phyloP scores from a whole-genome alignment of 2,113 vertebrate genomes.

The Polypterus bichir region DNA sequence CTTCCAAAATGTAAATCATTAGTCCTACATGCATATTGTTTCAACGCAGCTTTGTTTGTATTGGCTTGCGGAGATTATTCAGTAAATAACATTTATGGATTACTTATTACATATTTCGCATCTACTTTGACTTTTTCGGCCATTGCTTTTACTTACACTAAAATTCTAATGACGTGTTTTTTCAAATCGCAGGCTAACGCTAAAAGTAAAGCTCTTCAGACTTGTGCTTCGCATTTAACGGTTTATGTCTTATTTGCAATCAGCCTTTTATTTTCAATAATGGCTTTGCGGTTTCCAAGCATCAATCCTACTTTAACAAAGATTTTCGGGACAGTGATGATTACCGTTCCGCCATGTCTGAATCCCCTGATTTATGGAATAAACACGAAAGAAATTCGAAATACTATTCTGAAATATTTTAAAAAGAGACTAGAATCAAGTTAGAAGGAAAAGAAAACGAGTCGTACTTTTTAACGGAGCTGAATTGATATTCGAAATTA shows the following conservation, averaged over 20 bases:
- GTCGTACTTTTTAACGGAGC: no score
- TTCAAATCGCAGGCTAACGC: constrained; percentile 9
- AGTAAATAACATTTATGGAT: constrained; percentile 27
- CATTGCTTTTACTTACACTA: constrained; percentile 32
- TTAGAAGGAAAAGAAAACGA: no score
- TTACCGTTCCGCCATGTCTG: constrained; percentile 24
- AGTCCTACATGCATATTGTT: constrained; percentile 34
- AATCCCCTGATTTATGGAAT: constrained; percentile 38
- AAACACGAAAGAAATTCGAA: constrained; percentile 29
- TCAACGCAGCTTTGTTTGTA: constrained; percentile 28
- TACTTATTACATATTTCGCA: constrained; percentile 21
- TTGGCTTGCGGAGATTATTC: constrained; percentile 30
- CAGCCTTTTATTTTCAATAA: neutral
- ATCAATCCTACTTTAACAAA: constrained; percentile 25
- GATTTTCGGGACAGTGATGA: constrained; percentile 25
- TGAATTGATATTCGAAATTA: no score
- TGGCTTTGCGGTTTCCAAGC: constrained; percentile 22
- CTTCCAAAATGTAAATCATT: constrained; percentile 23
- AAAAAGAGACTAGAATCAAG: no score
- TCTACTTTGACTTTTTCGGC: constrained; percentile 28
- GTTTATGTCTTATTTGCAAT: constrained; percentile 27
- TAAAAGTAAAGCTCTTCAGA: constrained; percentile 30
- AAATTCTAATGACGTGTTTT: constrained; percentile 23
- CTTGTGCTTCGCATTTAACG: constrained; percentile 26
- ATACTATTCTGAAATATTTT: constrained; percentile 19